Conservation (phyloP, 2,797 vertebrate species). For the Apogon talboti region DNA sequence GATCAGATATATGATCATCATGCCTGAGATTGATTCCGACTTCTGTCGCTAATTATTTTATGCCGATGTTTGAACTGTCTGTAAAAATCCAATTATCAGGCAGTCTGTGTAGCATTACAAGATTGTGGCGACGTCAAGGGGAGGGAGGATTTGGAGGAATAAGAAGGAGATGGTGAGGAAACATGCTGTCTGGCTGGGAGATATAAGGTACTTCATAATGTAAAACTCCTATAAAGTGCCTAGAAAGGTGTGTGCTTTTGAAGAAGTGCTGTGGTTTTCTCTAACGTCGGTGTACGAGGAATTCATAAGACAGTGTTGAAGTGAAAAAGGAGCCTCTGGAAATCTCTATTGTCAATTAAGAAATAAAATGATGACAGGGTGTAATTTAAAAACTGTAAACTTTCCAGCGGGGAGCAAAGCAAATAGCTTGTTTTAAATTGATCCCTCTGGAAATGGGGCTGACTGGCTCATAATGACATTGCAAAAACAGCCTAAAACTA, state of each 20-base stretch:
- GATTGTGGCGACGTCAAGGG: conserved; percentile 48
- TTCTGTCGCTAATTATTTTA: conserved; percentile 81
- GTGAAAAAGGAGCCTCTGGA: conserved; percentile 33
- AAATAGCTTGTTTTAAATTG: conserved; percentile 52
- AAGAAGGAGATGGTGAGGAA: conserved; percentile 34
- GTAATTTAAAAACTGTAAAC: conserved; percentile 51
- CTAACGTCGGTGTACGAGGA: neutral
- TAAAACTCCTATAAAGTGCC: conserved; percentile 11
- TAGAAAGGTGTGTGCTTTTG: conserved; percentile 39
- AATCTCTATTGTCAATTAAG: conserved; percentile 35
- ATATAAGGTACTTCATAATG: conserved; percentile 29
- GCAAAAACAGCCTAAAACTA: conserved; percentile 65
- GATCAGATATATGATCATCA: conserved; percentile 49
- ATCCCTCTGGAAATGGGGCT: conserved; percentile 51
- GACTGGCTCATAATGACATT: conserved; percentile 51
- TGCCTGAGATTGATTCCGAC: conserved; percentile 66
- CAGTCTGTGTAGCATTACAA: conserved; percentile 74
- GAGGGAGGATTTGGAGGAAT: conserved; percentile 26
- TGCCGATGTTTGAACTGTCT: conserved; percentile 76
- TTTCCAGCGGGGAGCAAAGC: conserved; percentile 42
- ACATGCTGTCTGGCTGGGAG: conserved; percentile 32
- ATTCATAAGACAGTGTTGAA: neutral
- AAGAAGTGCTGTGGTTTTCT: conserved; percentile 8
- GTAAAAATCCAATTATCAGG: conserved; percentile 82
- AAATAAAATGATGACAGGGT: conserved; percentile 41